These are phyloP conservation scores for Takifugu bimaculatus DNA, from an alignment of 2,113 vertebrate genomes.

Conservation along the genomic window DNA sequence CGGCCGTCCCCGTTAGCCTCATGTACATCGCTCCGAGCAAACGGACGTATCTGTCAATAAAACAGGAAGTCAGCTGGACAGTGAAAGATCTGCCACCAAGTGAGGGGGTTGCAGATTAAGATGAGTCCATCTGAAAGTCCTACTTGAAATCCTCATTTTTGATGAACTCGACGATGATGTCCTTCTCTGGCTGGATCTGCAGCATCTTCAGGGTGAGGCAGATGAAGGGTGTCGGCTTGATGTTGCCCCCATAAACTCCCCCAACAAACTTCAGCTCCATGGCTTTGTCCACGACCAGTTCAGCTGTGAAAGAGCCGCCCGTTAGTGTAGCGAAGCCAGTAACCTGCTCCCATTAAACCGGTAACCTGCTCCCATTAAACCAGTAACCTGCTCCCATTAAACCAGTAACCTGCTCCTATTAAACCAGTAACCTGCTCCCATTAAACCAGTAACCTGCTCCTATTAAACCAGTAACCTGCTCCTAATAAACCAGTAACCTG, in stretches of 20 bases:
- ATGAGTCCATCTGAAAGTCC: conserved; percentile 28
- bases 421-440: too few relatives aligned
- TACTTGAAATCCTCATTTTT: conserved; percentile 99
- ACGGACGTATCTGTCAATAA: conserved; percentile 83
- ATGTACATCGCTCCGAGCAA: conserved; percentile 94
- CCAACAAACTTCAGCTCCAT: conserved; percentile 95
- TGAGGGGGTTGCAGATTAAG: neutral
- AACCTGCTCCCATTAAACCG: too few relatives aligned
- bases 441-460: too few relatives aligned
- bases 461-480: too few relatives aligned
- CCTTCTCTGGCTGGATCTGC: conserved; percentile 97
- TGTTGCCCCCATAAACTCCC: conserved; percentile 94
- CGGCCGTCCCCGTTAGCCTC: conserved; percentile 92
- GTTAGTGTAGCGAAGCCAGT: too few relatives aligned
- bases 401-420: too few relatives aligned
- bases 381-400: too few relatives aligned
- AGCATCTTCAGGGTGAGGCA: conserved; percentile 97
- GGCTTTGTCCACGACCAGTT: conserved; percentile 97
- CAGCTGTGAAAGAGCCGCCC: conserved; percentile 78
- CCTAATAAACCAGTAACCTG: too few relatives aligned
- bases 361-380: too few relatives aligned
- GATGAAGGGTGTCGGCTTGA: conserved; percentile 94
- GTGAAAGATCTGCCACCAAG: too few relatives aligned
- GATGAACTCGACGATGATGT: conserved; percentile 98
- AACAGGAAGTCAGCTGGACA: neutral